Base-by-base conservation (phyloP, 2,797 vertebrate species). In the Molossus alvarezi region DNA sequence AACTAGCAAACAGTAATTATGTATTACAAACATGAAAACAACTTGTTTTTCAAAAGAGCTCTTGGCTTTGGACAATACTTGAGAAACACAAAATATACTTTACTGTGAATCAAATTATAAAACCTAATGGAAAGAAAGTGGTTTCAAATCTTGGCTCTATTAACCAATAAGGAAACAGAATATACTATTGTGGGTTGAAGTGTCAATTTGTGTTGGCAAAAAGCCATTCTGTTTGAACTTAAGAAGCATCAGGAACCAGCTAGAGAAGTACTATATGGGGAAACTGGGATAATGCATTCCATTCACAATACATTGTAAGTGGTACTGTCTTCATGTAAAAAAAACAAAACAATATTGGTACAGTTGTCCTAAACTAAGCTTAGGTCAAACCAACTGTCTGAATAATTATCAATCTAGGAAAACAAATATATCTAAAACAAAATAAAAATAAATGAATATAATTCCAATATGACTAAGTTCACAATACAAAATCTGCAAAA, bases 61-160 rank as follows among this genome's bases (percentile, higher is more conserved):
- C 75, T 92, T 97, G 88, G 88, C 88, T 95, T 84, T 65, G 45
- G 76, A 77, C 80, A 76, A 67, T 90, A 96, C 84, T 73, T 96
- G 79, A 95, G 53, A 94, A 87, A 95, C 57, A 94, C 33, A 94
- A 90, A 87, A 95, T 92, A 94, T 62, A 97, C 81, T 95, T 60
- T 90, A 88, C 71, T 91, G 64, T 90, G 71, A 97, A 94, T 83
- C n/a, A 95, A 95, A 96, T 95, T 94, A 91, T 93, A 97, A 96
- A 95, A 80, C 48, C 82, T 91, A 67, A 51, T 29, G 18, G 58
- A 90, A 65, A 95, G 45, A 96, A 65, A 96, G 41, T 29, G 86
- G 69, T 92, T 88, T 97, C 60, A 92, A 96, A 97, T 96, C 82
- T 89, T 91, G 91, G 95, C 93, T 95, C 86, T 89, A 69, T 48